Percentiles rank a stretch among this genome's conserved stretches.
phyloP scores from a whole-genome alignment of 2,888 invertebrate species.

The Scaeva pyrastri region DNA sequence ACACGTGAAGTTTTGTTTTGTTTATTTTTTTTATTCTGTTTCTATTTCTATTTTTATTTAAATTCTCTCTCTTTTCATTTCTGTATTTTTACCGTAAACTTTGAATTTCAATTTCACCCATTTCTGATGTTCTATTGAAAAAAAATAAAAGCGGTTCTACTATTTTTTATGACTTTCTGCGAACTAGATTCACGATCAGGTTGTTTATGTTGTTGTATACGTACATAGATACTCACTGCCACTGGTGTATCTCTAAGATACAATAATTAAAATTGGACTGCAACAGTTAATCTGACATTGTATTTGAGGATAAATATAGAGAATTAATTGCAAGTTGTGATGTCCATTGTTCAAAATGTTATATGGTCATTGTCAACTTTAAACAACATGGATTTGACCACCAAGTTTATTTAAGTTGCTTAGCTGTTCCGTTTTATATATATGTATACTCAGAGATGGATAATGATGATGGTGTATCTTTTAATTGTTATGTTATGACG shows the following conservation, averaged over 20 bases:
- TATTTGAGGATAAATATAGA: conserved; percentile 1
- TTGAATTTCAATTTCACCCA: conserved; percentile 39
- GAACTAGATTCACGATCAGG: conserved; percentile 48
- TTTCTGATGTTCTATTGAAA: conserved; percentile 6
- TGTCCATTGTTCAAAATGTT: conserved; percentile 1
- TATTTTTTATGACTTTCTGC: conserved; percentile 19
- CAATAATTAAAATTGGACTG: conserved; percentile 7
- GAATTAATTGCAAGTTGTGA: conserved; percentile 13
- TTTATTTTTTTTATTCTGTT: neutral
- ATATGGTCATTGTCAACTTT: conserved; percentile 65
- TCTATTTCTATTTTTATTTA: neutral
- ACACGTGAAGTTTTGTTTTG: conserved; percentile 47
- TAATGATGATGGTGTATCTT: neutral
- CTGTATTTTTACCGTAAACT: conserved; percentile 39
- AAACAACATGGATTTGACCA: conserved; percentile 2
- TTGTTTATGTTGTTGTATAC: too few relatives aligned
- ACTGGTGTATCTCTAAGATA: conserved; percentile 1
- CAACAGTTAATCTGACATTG: conserved; percentile 31
- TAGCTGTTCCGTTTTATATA: neutral
- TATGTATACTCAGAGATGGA: too few relatives aligned
- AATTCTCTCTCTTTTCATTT: conserved; percentile 36
- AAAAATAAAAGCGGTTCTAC: neutral
- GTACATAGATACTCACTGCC: conserved; percentile 12
- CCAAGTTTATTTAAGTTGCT: neutral
- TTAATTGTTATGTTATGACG: conserved; percentile 4